Conservation (phyloP, 2,888 invertebrate genomes). For the Petrophora chlorosata region DNA sequence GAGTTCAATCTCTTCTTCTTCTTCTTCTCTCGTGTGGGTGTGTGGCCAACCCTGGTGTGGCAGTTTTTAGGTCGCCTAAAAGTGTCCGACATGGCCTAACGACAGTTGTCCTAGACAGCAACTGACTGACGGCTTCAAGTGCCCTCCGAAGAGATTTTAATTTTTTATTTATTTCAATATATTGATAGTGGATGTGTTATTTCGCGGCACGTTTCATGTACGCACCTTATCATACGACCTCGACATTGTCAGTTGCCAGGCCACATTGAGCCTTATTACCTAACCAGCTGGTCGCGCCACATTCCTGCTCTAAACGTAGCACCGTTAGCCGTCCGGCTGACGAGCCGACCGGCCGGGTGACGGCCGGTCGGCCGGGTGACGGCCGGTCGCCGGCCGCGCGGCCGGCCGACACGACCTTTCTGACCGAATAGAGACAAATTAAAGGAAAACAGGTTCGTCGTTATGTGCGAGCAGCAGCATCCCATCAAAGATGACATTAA, state of each 20-base stretch:
- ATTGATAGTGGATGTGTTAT: no score
- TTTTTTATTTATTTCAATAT: no score
- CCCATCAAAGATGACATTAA: no score
- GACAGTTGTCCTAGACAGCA: no score
- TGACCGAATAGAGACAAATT: conserved; percentile 21
- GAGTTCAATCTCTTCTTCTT: no score
- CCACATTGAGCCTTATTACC: conserved; percentile 15
- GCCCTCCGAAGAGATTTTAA: no score
- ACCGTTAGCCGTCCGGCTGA: conserved; percentile 9
- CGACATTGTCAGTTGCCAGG: conserved; percentile 6
- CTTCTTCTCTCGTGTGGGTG: no score
- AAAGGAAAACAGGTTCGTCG: conserved; percentile 22
- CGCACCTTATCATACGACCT: neutral
- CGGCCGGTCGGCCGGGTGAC: neutral
- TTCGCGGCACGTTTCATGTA: neutral
- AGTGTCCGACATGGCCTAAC: no score
- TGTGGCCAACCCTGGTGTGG: no score
- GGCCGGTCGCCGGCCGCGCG: neutral
- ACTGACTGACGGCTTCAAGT: no score
- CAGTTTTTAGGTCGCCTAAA: no score
- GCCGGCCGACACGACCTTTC: neutral
- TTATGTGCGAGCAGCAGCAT: no score
- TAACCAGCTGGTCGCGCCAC: conserved; percentile 15
- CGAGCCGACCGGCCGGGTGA: neutral
- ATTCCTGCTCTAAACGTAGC: conserved; percentile 26